Evolutionary conservation across 1,140 invertebrate genomes (phyloP).

Genomic region (Pseudomyrmex cubaensis): DNA sequence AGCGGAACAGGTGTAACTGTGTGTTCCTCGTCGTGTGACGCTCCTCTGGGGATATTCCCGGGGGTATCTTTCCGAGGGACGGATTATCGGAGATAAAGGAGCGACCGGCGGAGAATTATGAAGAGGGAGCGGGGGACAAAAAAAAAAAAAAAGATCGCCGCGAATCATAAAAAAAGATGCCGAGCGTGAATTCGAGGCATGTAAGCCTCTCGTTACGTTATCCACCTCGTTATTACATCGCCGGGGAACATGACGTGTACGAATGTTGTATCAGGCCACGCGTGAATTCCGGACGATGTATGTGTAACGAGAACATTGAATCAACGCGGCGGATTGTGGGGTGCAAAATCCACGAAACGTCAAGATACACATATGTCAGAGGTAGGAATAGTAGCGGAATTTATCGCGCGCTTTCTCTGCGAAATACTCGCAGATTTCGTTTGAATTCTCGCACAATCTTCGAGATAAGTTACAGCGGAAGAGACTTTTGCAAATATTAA

Average conservation of each 20-base stretch:
- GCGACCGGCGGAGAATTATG: slow-evolving; percentile 37
- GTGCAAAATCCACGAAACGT: not conserved
- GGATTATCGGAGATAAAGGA: slow-evolving; percentile 58
- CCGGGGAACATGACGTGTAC: slow-evolving; percentile 73
- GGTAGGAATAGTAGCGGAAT: not conserved
- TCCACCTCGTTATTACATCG: slow-evolving; percentile 75
- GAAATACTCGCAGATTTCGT: not conserved
- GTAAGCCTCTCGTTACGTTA: slow-evolving; percentile 74
- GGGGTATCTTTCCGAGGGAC: slow-evolving; percentile 50
- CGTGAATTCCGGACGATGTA: slow-evolving; percentile 9
- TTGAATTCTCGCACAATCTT: not conserved
- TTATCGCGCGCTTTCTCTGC: not conserved
- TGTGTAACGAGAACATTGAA: slow-evolving; percentile 38
- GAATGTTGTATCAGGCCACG: slow-evolving; percentile 12
- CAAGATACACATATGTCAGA: not conserved
- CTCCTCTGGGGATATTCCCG: slow-evolving; percentile 7
- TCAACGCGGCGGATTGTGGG: slow-evolving; percentile 20
- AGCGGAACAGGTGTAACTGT: slow-evolving; percentile 21
- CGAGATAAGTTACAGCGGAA: not conserved
- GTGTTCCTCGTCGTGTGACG: not conserved
- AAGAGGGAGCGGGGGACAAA: slow-evolving; percentile 33
- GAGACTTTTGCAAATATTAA: not conserved
- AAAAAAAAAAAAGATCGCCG: slow-evolving; percentile 2
- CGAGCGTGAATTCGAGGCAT: slow-evolving; percentile 73
- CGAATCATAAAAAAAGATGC: slow-evolving; percentile 44